Conservation (phyloP, 2,797 vertebrate genomes). For the Manis crassicaudata region DNA sequence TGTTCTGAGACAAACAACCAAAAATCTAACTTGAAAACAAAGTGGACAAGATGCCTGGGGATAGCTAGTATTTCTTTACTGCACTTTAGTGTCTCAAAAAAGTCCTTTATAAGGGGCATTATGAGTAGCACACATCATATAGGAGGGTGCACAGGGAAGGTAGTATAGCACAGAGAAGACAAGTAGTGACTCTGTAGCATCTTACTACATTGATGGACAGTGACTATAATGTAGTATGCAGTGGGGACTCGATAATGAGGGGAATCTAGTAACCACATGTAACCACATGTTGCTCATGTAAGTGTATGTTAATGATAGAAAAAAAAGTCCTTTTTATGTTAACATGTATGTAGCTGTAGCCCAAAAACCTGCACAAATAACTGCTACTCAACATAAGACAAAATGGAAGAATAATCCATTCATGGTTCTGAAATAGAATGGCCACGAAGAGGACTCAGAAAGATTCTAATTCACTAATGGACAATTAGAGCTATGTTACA, state of each 20-base stretch:
- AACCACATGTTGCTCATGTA: too few species aligned
- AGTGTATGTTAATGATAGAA: too few species aligned
- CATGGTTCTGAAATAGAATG: neutral
- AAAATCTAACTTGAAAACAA: neutral
- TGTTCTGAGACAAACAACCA: neutral
- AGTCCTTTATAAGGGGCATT: neutral
- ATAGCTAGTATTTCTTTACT: neutral
- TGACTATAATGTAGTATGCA: too few species aligned
- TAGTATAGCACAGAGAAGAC: too few species aligned
- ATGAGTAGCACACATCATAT: too few species aligned
- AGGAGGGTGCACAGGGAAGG: too few species aligned
- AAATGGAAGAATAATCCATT: neutral
- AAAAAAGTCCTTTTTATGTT: neutral
- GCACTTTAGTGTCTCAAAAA: neutral
- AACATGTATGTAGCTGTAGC: fast-evolving
- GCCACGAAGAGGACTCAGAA: neutral
- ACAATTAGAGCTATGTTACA: neutral
- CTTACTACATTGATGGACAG: too few species aligned
- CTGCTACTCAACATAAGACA: neutral
- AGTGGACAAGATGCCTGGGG: neutral
- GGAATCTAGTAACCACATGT: too few species aligned
- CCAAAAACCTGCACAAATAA: neutral
- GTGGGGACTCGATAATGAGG: too few species aligned
- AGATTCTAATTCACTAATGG: neutral
- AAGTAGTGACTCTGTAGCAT: too few species aligned